Conservation (phyloP, 2,888 invertebrate genomes). For the Gastracanthus pulcherrimus region DNA sequence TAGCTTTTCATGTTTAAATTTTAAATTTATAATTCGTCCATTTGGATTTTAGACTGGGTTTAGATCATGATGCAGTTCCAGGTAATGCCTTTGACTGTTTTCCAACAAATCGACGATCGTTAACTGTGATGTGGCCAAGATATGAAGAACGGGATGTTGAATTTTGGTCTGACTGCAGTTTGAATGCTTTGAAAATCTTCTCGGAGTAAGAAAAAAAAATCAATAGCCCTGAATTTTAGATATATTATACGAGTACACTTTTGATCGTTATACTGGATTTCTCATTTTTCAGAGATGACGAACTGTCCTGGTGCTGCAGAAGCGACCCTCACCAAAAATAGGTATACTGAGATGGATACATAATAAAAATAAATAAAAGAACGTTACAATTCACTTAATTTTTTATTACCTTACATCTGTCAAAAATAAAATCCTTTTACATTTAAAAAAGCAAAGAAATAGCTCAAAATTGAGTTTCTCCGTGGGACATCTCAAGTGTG, state of each 20-base stretch:
- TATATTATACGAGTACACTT: no score
- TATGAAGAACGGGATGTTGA: not conserved
- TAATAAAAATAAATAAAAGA: not conserved
- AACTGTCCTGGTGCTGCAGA: not conserved
- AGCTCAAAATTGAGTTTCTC: not conserved
- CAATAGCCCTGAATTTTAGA: no score
- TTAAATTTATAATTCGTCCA: not conserved
- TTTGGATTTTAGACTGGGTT: not conserved
- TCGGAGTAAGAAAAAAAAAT: not conserved
- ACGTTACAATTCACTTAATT: not conserved
- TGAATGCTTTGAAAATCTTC: slow-evolving; percentile 28
- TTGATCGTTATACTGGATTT: no score
- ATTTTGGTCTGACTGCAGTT: slow-evolving; percentile 28
- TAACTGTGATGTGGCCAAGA: slow-evolving; percentile 14
- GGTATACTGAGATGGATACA: not conserved
- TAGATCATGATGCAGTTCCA: slow-evolving; percentile 16
- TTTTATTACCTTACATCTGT: not conserved
- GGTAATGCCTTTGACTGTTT: slow-evolving; percentile 1
- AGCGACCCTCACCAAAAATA: not conserved
- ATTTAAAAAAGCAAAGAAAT: not conserved
- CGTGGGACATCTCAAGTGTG: slow-evolving; percentile 29
- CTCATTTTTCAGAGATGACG: not conserved
- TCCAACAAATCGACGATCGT: not conserved
- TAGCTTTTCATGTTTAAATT: not conserved
- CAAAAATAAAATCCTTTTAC: not conserved